phyloP scores from a whole-genome alignment of 1,140 invertebrate genomes.

The Ridgeia piscesae region DNA sequence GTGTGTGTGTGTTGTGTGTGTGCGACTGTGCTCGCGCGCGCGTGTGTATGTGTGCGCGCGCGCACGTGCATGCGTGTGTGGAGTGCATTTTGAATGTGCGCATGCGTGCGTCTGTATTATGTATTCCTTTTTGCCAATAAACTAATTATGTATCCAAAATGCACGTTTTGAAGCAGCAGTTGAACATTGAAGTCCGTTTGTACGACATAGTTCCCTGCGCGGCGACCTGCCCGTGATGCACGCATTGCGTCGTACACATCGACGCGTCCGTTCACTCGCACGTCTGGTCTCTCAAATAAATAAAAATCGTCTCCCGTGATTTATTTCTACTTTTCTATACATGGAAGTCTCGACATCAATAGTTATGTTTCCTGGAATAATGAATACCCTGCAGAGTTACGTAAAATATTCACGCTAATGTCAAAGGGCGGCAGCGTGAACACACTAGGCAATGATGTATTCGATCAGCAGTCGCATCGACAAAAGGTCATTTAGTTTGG shows the following conservation, averaged over 20 bases:
- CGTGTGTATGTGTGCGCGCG: background rate
- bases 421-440: background rate
- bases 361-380: background rate
- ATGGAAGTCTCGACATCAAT: background rate
- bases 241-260: background rate
- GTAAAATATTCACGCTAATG: background rate
- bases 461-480: background rate
- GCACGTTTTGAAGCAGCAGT: too few relatives aligned
- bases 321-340: background rate
- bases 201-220: too few relatives aligned
- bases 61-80: background rate
- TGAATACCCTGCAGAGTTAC: background rate
- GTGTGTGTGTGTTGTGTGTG: constrained; percentile 13
- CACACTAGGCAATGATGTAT: background rate
- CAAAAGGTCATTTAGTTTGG: constrained; percentile 1
- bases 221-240: too few relatives aligned
- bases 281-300: background rate
- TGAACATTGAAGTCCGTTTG: too few relatives aligned
- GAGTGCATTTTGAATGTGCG: too few relatives aligned
- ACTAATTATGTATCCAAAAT: too few relatives aligned
- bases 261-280: background rate
- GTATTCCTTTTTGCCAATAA: too few relatives aligned
- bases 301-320: background rate
- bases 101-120: too few relatives aligned
- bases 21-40: background rate